A percentile compares a stretch with the other conserved stretches of the same genome.
Evolutionary conservation across 1,140 invertebrate genomes (phyloP).

Genomic region (Melanaphis sacchari): DNA sequence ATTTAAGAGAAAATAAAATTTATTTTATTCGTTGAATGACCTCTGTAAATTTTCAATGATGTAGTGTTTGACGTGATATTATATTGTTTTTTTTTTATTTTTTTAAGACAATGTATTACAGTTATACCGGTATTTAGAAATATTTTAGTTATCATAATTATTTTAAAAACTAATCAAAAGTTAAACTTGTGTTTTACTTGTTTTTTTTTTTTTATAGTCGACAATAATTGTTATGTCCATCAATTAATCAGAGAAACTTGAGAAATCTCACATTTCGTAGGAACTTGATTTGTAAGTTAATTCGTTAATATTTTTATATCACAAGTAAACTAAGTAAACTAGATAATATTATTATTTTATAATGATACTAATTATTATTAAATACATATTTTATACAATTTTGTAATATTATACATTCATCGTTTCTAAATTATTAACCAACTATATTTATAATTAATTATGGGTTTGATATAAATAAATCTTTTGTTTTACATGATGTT

Average conservation of each 20-base stretch:
- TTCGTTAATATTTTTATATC: background rate
- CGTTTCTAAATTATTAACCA: background rate
- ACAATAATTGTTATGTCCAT: background rate
- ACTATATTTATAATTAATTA: background rate
- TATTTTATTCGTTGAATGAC: background rate
- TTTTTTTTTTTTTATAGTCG: background rate
- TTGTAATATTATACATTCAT: background rate
- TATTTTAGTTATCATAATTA: too few relatives aligned
- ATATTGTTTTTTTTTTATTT: too few relatives aligned
- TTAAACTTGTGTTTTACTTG: background rate
- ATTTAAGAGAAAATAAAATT: background rate
- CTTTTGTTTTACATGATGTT: background rate
- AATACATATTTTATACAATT: background rate
- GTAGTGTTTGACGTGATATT: too few relatives aligned
- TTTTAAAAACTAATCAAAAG: background rate
- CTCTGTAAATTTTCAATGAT: background rate
- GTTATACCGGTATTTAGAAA: too few relatives aligned
- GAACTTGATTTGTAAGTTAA: background rate
- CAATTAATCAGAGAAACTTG: background rate
- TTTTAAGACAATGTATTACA: too few relatives aligned
- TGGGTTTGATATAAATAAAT: background rate
- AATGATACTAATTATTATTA: background rate
- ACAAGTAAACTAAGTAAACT: background rate
- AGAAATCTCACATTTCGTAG: background rate
- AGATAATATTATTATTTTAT: background rate